Evolutionary conservation across 2,797 vertebrate species (phyloP).

Genomic region (Paedocypris micromegethes): DNA sequence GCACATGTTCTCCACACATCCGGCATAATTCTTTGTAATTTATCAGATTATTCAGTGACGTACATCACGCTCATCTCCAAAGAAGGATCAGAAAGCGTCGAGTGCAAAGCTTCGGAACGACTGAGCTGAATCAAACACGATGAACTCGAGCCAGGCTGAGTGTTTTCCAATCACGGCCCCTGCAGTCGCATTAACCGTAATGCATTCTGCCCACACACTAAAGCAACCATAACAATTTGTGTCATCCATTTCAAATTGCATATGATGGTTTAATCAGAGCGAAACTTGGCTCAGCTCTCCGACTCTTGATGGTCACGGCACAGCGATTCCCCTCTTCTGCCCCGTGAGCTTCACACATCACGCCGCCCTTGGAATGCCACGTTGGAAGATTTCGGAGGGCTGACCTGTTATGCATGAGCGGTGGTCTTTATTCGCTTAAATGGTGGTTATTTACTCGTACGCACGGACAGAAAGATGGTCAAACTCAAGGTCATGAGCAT

Average conservation of each 20-base stretch:
- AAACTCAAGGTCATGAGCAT: background rate
- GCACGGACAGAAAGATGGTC: no score
- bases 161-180: constrained; percentile 52
- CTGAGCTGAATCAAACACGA: constrained; percentile 36
- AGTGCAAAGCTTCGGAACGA: constrained; percentile 32
- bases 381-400: constrained; percentile 9
- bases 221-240: constrained; percentile 63
- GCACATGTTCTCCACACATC: no score
- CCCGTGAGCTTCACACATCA: constrained; percentile 54
- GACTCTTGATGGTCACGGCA: constrained; percentile 65
- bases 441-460: constrained; percentile 47
- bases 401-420: constrained; percentile 47
- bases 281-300: constrained; percentile 63
- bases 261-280: constrained; percentile 75
- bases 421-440: constrained; percentile 31
- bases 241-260: constrained; percentile 66
- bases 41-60: no score
- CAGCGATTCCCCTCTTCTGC: constrained; percentile 66
- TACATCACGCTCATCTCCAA: no score
- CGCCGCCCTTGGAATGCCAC: constrained; percentile 50
- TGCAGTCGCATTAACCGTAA: constrained; percentile 49
- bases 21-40: no score
- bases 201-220: constrained; percentile 45
- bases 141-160: constrained; percentile 38
- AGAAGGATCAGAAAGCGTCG: background rate